Percentiles rank a stretch among this genome's conserved stretches.
Conservation (phyloP, 2,797 vertebrate genomes). For the Ceryle rudis region DNA sequence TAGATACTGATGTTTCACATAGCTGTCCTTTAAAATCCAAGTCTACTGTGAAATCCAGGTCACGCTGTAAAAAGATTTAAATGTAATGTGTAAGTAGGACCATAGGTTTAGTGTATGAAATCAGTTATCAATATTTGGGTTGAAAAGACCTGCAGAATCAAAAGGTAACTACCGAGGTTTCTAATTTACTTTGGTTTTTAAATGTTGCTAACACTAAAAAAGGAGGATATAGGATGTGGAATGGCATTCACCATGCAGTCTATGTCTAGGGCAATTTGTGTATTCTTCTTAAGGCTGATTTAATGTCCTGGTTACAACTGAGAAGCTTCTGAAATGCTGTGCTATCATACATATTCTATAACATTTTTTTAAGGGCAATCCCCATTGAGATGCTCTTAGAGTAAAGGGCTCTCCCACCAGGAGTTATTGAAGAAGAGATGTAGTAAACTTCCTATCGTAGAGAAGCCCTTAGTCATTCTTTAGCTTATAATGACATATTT, state of each 20-base stretch:
- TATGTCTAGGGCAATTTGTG: background rate
- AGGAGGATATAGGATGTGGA: background rate
- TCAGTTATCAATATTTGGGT: background rate
- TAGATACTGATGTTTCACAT: slow-evolving; percentile 93
- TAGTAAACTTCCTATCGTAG: background rate
- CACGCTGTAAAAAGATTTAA: slow-evolving; percentile 84
- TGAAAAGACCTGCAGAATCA: background rate
- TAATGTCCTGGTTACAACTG: background rate
- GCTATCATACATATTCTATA: background rate
- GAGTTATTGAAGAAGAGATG: background rate
- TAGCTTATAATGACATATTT: background rate
- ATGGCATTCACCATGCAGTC: background rate
- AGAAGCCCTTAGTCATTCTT: background rate
- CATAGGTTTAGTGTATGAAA: background rate
- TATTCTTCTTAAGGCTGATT: background rate
- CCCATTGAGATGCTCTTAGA: background rate
- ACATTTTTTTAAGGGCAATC: background rate
- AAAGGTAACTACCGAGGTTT: background rate
- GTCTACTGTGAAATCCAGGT: slow-evolving; percentile 97
- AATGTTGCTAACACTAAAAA: background rate
- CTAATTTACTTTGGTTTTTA: background rate
- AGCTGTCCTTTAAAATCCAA: slow-evolving; percentile 99
- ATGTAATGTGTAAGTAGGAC: slow-evolving; percentile 3
- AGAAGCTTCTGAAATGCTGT: background rate
- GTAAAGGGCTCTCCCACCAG: background rate